A percentile compares a stretch with the other conserved stretches of the same genome.
Evolutionary conservation across 2,888 invertebrate genomes (phyloP).

Genomic region (Philonicus albiceps): DNA sequence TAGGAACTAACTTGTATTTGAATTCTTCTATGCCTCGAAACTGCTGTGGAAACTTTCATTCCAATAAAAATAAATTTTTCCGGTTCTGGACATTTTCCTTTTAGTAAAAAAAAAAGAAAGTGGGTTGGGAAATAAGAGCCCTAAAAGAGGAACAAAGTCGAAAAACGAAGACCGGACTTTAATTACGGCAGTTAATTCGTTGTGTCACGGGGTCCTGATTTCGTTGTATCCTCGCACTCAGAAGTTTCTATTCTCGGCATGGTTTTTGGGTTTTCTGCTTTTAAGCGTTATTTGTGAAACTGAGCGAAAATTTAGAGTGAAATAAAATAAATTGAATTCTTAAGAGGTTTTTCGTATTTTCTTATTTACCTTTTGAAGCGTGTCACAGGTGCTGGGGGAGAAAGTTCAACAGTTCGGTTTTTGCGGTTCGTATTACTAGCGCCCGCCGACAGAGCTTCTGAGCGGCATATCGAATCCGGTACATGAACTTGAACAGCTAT

Average conservation of each 20-base stretch:
- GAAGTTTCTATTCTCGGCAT: conserved; percentile 15
- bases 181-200: conserved; percentile 47
- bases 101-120: conserved; percentile 4
- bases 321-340: conserved; percentile 43
- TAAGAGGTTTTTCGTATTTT: conserved; percentile 29
- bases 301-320: conserved; percentile 40
- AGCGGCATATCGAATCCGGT: background rate
- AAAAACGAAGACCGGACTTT: conserved; percentile 35
- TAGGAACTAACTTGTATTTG: background rate
- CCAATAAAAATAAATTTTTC: conserved; percentile 47
- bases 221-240: conserved; percentile 40
- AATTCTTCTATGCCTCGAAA: conserved; percentile 4
- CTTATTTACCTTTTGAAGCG: conserved; percentile 34
- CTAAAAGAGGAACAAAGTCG: background rate
- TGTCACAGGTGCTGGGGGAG: conserved; percentile 6
- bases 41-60: conserved; percentile 27
- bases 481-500: conserved; percentile 6
- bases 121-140: background rate
- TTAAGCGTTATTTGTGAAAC: conserved; percentile 37
- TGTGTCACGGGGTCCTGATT: conserved; percentile 45
- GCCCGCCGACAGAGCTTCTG: background rate
- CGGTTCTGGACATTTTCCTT: conserved; percentile 41
- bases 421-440: background rate
- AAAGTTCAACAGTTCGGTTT: background rate
- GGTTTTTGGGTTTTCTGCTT: conserved; percentile 15